A percentile compares a stretch with the other conserved stretches of the same genome.
Conservation (phyloP, 2,797 vertebrate species). For the Geotrypetes seraphini region DNA sequence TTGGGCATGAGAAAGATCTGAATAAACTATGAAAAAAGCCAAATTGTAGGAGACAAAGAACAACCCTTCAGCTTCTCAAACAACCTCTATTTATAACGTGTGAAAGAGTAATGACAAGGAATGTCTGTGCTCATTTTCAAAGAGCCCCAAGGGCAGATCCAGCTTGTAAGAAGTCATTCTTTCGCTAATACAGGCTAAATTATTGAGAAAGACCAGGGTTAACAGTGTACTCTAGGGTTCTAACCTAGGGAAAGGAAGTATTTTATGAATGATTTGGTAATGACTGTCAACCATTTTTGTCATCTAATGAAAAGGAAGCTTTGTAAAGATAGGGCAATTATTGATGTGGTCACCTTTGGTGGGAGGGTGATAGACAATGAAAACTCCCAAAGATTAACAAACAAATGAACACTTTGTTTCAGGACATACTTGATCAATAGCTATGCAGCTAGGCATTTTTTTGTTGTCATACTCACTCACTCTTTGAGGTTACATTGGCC, state of each 20-base stretch:
- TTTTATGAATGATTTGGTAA: constrained; percentile 46
- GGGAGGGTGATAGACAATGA: no score
- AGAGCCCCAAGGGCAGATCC: constrained; percentile 27
- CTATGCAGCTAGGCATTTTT: no score
- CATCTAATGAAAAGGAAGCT: constrained; percentile 34
- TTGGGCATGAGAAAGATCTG: no score
- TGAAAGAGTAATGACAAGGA: constrained; percentile 46
- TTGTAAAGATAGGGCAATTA: constrained; percentile 35
- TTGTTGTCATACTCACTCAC: no score
- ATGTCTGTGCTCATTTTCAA: constrained; percentile 37
- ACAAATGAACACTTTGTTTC: no score
- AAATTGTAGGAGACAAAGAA: constrained; percentile 31
- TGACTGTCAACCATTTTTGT: constrained; percentile 44
- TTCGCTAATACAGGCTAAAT: constrained; percentile 39
- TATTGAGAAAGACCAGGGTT: constrained; percentile 38
- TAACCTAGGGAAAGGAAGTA: constrained; percentile 39
- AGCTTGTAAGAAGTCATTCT: constrained; percentile 42
- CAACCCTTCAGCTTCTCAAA: constrained; percentile 24
- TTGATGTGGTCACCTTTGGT: no score
- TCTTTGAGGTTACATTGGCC: no score
- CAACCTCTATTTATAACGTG: constrained; percentile 35
- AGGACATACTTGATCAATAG: no score
- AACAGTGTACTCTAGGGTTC: constrained; percentile 28
- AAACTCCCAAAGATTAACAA: no score
- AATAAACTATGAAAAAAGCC: no score